These are phyloP conservation scores for Perognathus longimembris DNA, from an alignment of 2,113 vertebrate genomes.

Conservation along the genomic window DNA sequence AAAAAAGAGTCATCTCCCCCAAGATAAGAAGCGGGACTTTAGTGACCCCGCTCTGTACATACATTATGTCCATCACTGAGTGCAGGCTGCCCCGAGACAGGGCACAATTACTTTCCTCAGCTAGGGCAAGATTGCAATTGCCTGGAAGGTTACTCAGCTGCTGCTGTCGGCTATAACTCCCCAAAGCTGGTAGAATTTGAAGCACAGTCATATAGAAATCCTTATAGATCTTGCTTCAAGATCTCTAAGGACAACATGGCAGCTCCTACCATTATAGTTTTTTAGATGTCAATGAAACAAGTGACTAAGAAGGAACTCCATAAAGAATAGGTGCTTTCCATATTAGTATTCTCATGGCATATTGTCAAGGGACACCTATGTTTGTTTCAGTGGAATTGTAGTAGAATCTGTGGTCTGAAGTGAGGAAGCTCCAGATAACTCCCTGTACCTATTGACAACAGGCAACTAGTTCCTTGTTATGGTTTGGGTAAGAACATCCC, in stretches of 20 bases:
- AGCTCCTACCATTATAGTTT: neutral
- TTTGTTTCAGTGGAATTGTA: too few relatives aligned
- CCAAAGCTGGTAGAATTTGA: neutral
- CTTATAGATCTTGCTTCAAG: neutral
- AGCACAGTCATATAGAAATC: neutral
- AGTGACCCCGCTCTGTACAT: neutral
- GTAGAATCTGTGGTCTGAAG: neutral
- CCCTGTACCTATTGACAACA: neutral
- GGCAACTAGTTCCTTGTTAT: neutral
- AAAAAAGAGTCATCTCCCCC: neutral
- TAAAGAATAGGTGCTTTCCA: neutral
- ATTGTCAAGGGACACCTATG: neutral
- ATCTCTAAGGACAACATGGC: neutral
- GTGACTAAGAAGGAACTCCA: neutral
- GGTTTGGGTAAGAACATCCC: too few relatives aligned
- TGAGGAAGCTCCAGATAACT: neutral
- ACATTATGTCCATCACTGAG: neutral
- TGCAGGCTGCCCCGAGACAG: neutral
- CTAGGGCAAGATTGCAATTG: neutral
- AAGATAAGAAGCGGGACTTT: too few relatives aligned
- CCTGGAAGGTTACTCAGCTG: neutral
- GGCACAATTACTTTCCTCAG: neutral
- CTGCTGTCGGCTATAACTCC: neutral
- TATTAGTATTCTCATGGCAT: neutral
- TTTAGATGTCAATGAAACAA: neutral